phyloP scores from a whole-genome alignment of 1,140 invertebrate genomes.

The Bombus huntii region DNA sequence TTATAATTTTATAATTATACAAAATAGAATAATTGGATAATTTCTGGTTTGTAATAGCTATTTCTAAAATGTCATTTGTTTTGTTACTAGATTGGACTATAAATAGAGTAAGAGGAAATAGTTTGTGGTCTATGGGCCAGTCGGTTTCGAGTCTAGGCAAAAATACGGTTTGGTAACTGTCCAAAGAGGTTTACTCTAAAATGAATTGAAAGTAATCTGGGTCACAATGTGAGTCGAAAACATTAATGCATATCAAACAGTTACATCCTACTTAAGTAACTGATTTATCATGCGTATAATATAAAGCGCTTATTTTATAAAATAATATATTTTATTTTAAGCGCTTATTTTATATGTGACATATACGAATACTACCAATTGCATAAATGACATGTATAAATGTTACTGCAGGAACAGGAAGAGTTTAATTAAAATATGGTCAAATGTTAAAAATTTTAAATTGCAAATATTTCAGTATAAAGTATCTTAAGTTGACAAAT shows the following conservation, averaged over 20 bases:
- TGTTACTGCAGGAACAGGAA: neutral
- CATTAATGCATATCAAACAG: neutral
- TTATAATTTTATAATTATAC: too few species aligned
- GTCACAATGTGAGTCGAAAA: neutral
- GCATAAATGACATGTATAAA: neutral
- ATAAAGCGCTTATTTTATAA: neutral
- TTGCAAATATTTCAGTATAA: too few species aligned
- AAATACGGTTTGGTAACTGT: slow-evolving; percentile 50
- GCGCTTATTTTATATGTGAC: neutral
- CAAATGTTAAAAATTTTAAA: neutral
- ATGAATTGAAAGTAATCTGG: slow-evolving; percentile 33
- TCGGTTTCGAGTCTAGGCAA: slow-evolving; percentile 46
- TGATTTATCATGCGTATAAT: neutral
- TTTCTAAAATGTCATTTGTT: too few species aligned
- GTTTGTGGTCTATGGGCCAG: slow-evolving; percentile 62
- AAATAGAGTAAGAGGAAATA: slow-evolving; percentile 73
- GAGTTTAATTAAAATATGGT: neutral
- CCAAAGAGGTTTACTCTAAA: slow-evolving; percentile 29
- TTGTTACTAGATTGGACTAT: slow-evolving; percentile 45
- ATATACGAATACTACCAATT: neutral
- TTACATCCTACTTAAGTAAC: neutral
- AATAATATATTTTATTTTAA: neutral
- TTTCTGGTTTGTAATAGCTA: too few species aligned
- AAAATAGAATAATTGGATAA: too few species aligned
- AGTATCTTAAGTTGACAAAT: too few species aligned